Evolutionary conservation across 2,113 vertebrate genomes (phyloP).

Genomic region (Gallinago media): DNA sequence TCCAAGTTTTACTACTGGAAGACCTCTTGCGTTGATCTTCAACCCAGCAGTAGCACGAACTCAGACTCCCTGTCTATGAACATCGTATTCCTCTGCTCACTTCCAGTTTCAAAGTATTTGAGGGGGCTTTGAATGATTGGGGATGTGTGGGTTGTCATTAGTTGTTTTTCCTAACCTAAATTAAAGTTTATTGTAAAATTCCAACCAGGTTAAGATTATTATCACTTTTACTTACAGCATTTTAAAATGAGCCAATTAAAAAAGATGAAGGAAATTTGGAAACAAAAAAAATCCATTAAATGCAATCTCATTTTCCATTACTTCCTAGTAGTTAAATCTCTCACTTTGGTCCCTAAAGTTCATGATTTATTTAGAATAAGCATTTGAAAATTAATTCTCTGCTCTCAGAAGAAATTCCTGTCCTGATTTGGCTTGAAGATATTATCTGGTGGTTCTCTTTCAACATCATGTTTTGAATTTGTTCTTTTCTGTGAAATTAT

Average conservation of each 20-base stretch:
- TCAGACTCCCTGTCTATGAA: background rate
- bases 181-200: background rate
- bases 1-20: background rate
- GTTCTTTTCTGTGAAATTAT: background rate
- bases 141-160: rapidly evolving
- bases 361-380: background rate
- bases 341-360: background rate
- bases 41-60: background rate
- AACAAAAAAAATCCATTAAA: background rate
- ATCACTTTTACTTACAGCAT: background rate
- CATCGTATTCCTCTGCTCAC: background rate
- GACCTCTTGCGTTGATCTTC: background rate
- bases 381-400: background rate
- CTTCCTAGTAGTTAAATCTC: background rate
- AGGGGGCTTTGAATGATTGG: background rate
- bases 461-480: background rate
- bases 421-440: background rate
- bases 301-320: background rate
- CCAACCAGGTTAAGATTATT: background rate
- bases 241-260: background rate
- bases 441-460: background rate
- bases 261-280: background rate
- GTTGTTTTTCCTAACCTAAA: background rate
- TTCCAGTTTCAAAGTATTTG: background rate
- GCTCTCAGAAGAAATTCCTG: background rate